Conservation (phyloP, 1,140 invertebrate species). For the Sinonovacula constricta region DNA sequence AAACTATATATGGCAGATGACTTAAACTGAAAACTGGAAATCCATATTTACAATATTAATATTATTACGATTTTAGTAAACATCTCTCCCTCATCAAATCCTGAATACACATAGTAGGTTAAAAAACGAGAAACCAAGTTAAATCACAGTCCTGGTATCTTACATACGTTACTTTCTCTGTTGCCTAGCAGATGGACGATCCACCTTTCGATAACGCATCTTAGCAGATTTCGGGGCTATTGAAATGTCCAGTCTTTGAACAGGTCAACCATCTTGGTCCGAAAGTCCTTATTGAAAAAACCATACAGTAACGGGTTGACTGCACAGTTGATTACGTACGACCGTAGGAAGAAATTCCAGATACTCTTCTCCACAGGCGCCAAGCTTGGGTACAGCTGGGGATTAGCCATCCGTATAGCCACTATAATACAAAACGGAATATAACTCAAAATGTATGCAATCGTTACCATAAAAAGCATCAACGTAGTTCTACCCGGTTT, state of each 20-base stretch:
- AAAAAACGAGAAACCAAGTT: too few species aligned
- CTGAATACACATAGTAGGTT: too few species aligned
- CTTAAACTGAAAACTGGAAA: too few species aligned
- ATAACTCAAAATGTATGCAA: constrained; percentile 46
- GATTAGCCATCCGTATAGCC: constrained; percentile 8
- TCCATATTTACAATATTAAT: too few species aligned
- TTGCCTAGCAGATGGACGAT: too few species aligned
- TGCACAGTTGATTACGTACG: constrained; percentile 59
- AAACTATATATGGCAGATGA: too few species aligned
- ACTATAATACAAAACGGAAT: constrained; percentile 47
- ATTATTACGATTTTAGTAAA: too few species aligned
- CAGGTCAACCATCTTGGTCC: constrained; percentile 36
- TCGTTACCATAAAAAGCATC: constrained; percentile 51
- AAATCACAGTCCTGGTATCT: too few species aligned
- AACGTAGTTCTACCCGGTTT: constrained; percentile 38
- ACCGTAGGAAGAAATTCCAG: constrained; percentile 54
- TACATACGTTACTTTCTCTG: too few species aligned
- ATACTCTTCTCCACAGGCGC: constrained; percentile 24
- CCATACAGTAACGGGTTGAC: constrained; percentile 58
- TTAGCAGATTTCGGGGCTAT: too few species aligned
- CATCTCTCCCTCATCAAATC: too few species aligned
- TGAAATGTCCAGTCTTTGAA: constrained; percentile 37
- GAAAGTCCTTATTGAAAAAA: constrained; percentile 58
- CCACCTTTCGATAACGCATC: too few species aligned
- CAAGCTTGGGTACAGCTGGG: neutral